A percentile compares a stretch with the other conserved stretches of the same genome.
phyloP scores from a whole-genome alignment of 1,140 invertebrate species.

The Eufriesea mexicana region DNA sequence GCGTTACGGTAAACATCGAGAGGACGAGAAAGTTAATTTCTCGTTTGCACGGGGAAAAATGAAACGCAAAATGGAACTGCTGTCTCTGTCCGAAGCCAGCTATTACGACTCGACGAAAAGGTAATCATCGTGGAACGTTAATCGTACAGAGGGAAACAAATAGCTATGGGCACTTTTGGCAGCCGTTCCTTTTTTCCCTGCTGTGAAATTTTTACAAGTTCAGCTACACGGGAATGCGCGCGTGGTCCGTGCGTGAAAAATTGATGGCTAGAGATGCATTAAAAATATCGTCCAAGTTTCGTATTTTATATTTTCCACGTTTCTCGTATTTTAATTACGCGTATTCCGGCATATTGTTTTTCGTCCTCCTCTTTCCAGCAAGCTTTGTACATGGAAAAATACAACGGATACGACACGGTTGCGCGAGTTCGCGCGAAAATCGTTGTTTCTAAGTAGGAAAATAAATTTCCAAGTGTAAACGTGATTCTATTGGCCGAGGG shows the following conservation, averaged over 20 bases:
- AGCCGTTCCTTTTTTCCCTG: not conserved
- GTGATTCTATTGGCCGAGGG: no score
- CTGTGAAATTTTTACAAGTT: not conserved
- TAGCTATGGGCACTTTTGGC: no score
- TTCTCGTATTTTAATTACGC: not conserved
- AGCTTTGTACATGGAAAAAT: not conserved
- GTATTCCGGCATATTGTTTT: not conserved
- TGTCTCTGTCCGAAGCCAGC: not conserved
- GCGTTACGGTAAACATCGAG: not conserved
- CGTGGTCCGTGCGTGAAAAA: not conserved
- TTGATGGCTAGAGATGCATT: not conserved
- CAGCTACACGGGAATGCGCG: not conserved
- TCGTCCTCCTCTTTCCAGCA: not conserved
- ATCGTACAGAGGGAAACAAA: not conserved
- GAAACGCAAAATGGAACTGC: not conserved
- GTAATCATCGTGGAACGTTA: constrained; percentile 1
- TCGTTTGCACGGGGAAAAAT: not conserved
- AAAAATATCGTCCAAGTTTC: not conserved
- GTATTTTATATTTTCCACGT: not conserved
- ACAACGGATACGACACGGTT: not conserved
- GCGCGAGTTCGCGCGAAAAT: no score
- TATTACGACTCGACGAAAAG: not conserved
- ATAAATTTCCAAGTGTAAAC: no score
- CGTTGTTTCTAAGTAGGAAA: not conserved
- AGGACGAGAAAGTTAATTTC: constrained; percentile 16